phyloP scores from a whole-genome alignment of 2,113 vertebrate species.

The Hystrix brachyura region DNA sequence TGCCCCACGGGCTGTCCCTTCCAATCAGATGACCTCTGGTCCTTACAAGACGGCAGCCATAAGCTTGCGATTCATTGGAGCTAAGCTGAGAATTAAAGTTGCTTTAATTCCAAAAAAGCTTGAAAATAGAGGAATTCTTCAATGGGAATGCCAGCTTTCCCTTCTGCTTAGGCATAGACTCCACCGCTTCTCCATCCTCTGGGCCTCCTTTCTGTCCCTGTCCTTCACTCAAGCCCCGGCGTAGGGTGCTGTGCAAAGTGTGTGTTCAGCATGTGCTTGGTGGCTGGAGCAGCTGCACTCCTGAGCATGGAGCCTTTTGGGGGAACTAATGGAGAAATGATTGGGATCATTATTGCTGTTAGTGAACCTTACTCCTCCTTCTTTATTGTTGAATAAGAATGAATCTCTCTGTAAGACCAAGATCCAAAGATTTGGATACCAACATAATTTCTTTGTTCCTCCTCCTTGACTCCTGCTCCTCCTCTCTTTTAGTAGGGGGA shows the following conservation, averaged over 20 bases:
- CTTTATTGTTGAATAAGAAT: neutral
- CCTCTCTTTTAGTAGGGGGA: neutral
- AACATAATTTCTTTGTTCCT: neutral
- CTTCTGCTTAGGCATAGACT: neutral
- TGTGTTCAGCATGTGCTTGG: accelerated
- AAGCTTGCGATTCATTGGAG: neutral
- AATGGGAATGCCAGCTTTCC: neutral
- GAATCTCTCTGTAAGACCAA: neutral
- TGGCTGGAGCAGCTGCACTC: neutral
- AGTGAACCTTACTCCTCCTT: neutral
- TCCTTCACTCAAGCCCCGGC: neutral
- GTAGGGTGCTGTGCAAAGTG: accelerated
- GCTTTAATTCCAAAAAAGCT: neutral
- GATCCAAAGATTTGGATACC: neutral
- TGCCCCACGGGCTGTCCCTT: neutral
- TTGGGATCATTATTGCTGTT: neutral
- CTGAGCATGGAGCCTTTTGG: neutral
- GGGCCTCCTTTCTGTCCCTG: accelerated
- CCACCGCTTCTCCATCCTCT: neutral
- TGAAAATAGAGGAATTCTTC: neutral
- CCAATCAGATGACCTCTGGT: neutral
- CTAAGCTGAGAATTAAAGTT: neutral
- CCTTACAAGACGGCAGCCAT: neutral
- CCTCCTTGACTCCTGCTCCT: accelerated
- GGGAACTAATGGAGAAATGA: neutral